These are phyloP conservation scores for Telmatochromis sp. DNA, from an alignment of 2,113 vertebrate species.

Conservation along the genomic window DNA sequence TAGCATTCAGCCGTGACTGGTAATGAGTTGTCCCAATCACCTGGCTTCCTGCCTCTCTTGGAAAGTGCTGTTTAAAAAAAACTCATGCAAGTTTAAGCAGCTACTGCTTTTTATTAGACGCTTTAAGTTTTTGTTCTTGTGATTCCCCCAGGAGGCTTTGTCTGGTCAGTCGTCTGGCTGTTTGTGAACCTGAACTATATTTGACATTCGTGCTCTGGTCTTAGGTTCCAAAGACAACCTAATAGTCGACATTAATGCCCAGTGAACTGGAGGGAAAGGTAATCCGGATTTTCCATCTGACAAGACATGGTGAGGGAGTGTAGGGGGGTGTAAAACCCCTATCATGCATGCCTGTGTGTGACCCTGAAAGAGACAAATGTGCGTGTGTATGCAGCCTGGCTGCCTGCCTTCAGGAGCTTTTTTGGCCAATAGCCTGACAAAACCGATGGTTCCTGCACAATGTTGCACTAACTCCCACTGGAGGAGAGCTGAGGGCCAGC, in stretches of 20 bases:
- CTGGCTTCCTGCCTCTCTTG: background rate
- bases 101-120: background rate
- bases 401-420: conserved; percentile 44
- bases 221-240: conserved; percentile 35
- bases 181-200: conserved; percentile 16
- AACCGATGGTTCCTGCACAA: conserved; percentile 56
- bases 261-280: conserved; percentile 57
- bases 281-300: conserved; percentile 67
- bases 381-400: conserved; percentile 31
- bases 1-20: background rate
- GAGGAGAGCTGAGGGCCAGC: conserved; percentile 51
- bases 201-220: conserved; percentile 37
- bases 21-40: conserved; percentile 28
- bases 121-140: background rate
- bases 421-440: conserved; percentile 54
- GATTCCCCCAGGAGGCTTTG: background rate
- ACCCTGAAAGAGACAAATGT: conserved; percentile 1
- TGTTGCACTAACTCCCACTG: conserved; percentile 46
- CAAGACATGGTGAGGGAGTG: conserved; percentile 24
- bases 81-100: background rate
- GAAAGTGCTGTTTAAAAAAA: background rate
- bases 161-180: background rate
- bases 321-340: conserved; percentile 2
- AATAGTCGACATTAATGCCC: conserved; percentile 53
- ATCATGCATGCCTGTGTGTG: conserved; percentile 13